Evolutionary conservation across 2,888 invertebrate genomes (phyloP).

Genomic region (Drosophila paramelanica): DNA sequence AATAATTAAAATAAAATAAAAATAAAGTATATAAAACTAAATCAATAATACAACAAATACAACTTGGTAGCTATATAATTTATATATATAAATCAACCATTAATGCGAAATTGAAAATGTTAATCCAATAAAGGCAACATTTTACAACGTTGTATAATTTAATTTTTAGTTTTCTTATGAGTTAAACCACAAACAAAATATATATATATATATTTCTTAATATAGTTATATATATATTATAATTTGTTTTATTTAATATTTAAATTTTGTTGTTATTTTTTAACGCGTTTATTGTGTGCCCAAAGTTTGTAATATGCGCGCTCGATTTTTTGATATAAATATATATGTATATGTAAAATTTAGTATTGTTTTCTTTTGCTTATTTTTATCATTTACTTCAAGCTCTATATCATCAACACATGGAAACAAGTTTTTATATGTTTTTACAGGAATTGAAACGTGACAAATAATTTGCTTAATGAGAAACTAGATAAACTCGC

Average conservation of each 20-base stretch:
- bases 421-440: constrained; percentile 35
- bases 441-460: constrained; percentile 76
- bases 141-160: constrained; percentile 46
- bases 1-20: constrained; percentile 50
- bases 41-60: constrained; percentile 33
- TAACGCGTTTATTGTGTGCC: constrained; percentile 76
- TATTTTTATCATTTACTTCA: constrained; percentile 39
- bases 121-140: constrained; percentile 52
- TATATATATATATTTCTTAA: constrained; percentile 20
- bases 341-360: constrained; percentile 73
- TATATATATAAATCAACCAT: constrained; percentile 44
- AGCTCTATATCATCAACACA: constrained; percentile 3
- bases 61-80: constrained; percentile 80
- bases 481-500: constrained; percentile 49
- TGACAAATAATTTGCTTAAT: constrained; percentile 75
- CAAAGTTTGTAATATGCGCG: constrained; percentile 78
- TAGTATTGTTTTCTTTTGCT: constrained; percentile 50
- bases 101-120: constrained; percentile 51
- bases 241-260: constrained; percentile 80
- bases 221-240: constrained; percentile 35
- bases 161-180: constrained; percentile 49
- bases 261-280: constrained; percentile 79
- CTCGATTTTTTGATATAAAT: constrained; percentile 74
- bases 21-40: constrained; percentile 34
- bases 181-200: constrained; percentile 19